Evolutionary conservation across 2,888 invertebrate species (phyloP), one percentile per base, ranked within the genome.

Genomic region (Dichetophora obliterata): DNA sequence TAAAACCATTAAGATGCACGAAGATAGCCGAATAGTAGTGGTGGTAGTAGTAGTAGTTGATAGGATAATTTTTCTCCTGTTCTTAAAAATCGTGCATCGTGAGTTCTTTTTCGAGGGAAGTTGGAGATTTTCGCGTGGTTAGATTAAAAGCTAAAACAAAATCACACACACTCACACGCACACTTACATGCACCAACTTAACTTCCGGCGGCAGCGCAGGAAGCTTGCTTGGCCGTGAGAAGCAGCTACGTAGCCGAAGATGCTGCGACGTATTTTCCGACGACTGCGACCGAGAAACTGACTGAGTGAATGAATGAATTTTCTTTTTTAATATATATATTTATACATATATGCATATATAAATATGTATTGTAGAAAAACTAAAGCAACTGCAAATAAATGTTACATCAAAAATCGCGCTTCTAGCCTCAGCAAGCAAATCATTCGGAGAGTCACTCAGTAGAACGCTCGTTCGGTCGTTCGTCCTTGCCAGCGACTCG

Each of bases 11-110:
- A 50, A 50, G 37, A 52, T n/a, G 65, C 52, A 48, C 74, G 74
- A 74, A 74, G 74, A 74, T 65, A 65, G 74, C 74, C 74, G 74
- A 74, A 22, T 37, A 37, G 19, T 31, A 31, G 59, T 22, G 16
- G 37, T 8, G 5, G 14, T n/a, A 19, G 59, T 22, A 31, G 37
- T 8, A 14, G 14, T n/a, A 19, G 27, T 37, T 22, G 68, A 14
- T 24, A 19, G n/a, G 14, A 19, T 11, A 59, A 22, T 37, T 69
- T 19, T 52, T 48, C 19, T 69, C 22, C 54, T 50, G 52, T 68
- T 68, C 24, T 24, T 52, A 22, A 59, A 59, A 43, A 11, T 48
- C n/a, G 19, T 68, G 24, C 48, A 50, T 68, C 50, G 22, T 24
- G 22, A 27, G 68, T 65, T 6, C 65, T 34, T n/a, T 63, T 65